phyloP scores from a whole-genome alignment of 92 coral and sea anemone species.

The Bergia sp. region DNA sequence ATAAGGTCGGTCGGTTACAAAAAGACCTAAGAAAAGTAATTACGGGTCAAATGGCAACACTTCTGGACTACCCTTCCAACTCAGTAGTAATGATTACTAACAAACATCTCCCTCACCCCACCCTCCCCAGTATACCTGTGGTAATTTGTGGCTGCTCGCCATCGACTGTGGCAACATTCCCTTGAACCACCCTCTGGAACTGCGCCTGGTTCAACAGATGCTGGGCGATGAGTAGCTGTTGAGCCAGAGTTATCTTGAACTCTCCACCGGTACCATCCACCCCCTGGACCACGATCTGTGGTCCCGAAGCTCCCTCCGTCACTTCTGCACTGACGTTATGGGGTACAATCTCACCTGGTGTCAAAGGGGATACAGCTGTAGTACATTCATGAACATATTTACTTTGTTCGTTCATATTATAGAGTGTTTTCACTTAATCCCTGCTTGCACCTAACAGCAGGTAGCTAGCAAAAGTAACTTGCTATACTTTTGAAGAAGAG shows the following conservation, averaged over 20 bases:
- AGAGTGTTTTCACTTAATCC: too few relatives aligned
- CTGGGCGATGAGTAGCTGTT: slow-evolving; percentile 85
- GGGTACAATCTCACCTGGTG: slow-evolving; percentile 73
- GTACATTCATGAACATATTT: background rate
- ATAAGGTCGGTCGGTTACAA: too few relatives aligned
- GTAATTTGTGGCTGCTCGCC: slow-evolving; percentile 67
- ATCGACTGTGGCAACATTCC: slow-evolving; percentile 42
- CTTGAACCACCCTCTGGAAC: slow-evolving; percentile 63
- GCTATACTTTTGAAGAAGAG: too few relatives aligned
- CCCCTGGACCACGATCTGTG: slow-evolving; percentile 85
- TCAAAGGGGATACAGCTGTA: background rate
- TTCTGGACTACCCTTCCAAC: too few relatives aligned
- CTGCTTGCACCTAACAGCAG: too few relatives aligned
- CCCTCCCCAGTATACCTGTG: slow-evolving; percentile 52
- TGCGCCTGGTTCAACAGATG: slow-evolving; percentile 83
- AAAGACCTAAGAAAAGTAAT: too few relatives aligned
- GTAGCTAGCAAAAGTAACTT: too few relatives aligned
- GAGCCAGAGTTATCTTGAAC: slow-evolving; percentile 86
- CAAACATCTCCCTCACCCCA: background rate
- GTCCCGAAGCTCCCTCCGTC: slow-evolving; percentile 75
- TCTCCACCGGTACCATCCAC: slow-evolving; percentile 82
- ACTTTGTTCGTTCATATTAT: too few relatives aligned
- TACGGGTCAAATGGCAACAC: too few relatives aligned
- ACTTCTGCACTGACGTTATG: slow-evolving; percentile 79
- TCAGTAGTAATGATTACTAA: background rate